A percentile compares a stretch with the other conserved stretches of the same genome.
Conservation (phyloP, 2,797 vertebrate species). For the Pitangus sulphuratus region DNA sequence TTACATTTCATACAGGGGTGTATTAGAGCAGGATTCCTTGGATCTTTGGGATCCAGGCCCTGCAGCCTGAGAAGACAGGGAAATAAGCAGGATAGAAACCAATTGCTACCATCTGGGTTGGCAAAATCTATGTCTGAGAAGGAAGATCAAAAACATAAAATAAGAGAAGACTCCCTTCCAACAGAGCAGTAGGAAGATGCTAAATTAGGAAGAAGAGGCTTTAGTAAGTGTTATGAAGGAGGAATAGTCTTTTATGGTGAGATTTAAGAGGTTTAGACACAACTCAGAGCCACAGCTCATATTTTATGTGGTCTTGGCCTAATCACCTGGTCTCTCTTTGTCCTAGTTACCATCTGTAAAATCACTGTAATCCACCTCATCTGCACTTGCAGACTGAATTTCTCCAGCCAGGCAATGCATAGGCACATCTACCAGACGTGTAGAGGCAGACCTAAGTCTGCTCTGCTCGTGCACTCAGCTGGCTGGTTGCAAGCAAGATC, state of each 20-base stretch:
- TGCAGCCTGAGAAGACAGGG: not conserved
- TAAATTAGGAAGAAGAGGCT: not conserved
- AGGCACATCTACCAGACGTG: not conserved
- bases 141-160: not conserved
- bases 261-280: not conserved
- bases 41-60: not conserved
- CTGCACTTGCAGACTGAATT: not conserved
- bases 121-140: conserved; percentile 2
- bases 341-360: not conserved
- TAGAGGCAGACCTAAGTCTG: not conserved
- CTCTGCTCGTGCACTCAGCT: not conserved
- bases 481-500: not conserved
- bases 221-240: not conserved
- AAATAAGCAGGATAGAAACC: conserved; percentile 38
- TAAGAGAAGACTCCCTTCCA: not conserved
- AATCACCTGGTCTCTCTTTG: not conserved
- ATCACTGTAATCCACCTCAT: not conserved
- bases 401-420: not conserved
- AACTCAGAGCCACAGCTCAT: not conserved
- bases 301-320: not conserved
- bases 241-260: not conserved
- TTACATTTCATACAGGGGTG: not conserved
- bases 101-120: conserved; percentile 44
- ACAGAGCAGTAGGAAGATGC: not conserved
- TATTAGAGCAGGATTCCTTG: conserved; percentile 6